Conservation (phyloP, 1,140 invertebrate genomes). For the Tetramorium parvispinum region DNA sequence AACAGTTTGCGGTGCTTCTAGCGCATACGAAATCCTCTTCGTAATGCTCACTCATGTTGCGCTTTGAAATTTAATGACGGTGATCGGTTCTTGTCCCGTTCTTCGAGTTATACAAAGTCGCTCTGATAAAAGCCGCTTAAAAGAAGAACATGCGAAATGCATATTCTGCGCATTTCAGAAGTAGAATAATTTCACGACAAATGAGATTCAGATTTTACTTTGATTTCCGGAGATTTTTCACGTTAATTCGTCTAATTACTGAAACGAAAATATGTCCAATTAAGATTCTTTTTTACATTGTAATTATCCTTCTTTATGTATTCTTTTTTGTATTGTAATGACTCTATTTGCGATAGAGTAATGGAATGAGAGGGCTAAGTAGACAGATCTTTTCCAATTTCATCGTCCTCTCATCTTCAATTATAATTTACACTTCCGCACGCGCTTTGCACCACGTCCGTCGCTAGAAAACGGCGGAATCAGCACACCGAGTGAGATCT, state of each 20-base stretch:
- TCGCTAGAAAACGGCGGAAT: background rate
- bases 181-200: background rate
- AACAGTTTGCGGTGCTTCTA: constrained; percentile 25
- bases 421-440: constrained; percentile 34
- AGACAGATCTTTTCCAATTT: background rate
- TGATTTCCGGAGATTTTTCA: background rate
- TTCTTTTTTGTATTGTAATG: background rate
- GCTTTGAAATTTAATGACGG: constrained; percentile 40
- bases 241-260: background rate
- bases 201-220: background rate
- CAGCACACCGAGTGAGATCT: background rate
- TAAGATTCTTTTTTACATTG: constrained; percentile 5
- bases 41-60: constrained; percentile 21
- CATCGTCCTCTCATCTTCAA: background rate
- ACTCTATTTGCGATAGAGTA: background rate
- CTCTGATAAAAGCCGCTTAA: background rate
- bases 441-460: no score
- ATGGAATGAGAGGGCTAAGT: background rate
- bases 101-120: background rate
- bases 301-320: background rate
- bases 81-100: background rate
- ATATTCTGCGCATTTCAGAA: background rate
- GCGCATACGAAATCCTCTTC: constrained; percentile 51
- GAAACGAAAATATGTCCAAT: background rate
- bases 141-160: background rate